Base-by-base conservation (phyloP, 2,797 vertebrate species). In the Liparis tanakae region DNA sequence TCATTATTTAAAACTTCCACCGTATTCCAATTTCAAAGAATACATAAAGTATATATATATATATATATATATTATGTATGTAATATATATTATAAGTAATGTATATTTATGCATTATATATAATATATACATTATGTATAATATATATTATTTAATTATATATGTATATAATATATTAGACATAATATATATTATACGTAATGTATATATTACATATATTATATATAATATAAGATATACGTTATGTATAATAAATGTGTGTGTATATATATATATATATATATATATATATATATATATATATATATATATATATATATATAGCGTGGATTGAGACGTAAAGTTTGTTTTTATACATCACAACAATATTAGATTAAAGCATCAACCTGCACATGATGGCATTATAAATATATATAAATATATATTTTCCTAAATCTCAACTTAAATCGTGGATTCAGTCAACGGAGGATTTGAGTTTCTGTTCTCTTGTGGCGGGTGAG, bases 401-500 rank as follows among this genome's bases (percentile, higher is more conserved):
- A 82, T 84, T 76, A 63, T 60, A 59, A 58, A 50, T 71, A 58
- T 53, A 53, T 53, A 53, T 53, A 51, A 20, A 51, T 51, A 51
- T 44, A 44, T 79, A 76, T 53, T 13, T 58, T 58, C 34, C 18
- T 58, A 57, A 80, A 66, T 72, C 69, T 67, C 70, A 74, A 74
- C 78, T n/a, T n/a, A 57, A 30, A 39, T 20, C 54, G 15, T 14
- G 13, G 10, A 33, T 55, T 53, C 25, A 54, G 53, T 65, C 66
- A 87, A 72, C 70, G 57, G 68, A 88, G 83, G 79, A 85, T 73
- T 69, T 68, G 79, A 55, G 9, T 8, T 46, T 30, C 34, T 81
- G 54, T 48, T 76, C 76, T 77, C 86, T 85, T 92, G 89, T 91
- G 88, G 92, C 85, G 72, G 89, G 87, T 94, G 91, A 86, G 88